A percentile compares a stretch with the other conserved stretches of the same genome.
Conservation (phyloP, 2,113 vertebrate genomes). For the Serinus canaria region DNA sequence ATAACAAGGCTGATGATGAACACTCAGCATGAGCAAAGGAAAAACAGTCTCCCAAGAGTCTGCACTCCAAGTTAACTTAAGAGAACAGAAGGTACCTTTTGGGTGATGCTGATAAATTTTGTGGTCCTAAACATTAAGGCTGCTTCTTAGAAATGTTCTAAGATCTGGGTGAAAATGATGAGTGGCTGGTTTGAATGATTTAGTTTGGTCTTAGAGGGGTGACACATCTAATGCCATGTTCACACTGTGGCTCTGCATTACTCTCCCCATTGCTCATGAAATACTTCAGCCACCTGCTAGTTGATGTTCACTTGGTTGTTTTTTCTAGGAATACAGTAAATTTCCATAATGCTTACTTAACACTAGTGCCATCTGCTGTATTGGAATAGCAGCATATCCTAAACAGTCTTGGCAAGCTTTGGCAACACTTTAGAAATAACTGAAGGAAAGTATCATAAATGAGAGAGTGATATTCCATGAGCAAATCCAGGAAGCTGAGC, state of each 20-base stretch:
- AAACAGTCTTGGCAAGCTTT: conserved; percentile 15
- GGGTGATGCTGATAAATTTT: background rate
- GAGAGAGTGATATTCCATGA: background rate
- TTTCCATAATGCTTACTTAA: conserved; percentile 52
- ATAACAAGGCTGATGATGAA: background rate
- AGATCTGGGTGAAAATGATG: background rate
- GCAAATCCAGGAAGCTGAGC: background rate
- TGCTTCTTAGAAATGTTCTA: background rate
- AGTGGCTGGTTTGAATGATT: background rate
- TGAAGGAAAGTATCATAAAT: background rate
- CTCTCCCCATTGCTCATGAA: background rate
- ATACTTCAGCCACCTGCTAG: conserved; percentile 45
- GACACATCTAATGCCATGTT: background rate
- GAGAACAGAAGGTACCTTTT: background rate
- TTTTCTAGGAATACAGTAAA: conserved; percentile 62
- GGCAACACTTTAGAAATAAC: background rate
- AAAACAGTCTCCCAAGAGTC: background rate
- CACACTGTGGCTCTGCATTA: background rate
- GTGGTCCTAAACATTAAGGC: background rate
- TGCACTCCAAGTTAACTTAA: background rate
- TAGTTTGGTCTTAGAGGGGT: background rate
- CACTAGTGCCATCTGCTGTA: conserved; percentile 70
- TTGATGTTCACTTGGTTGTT: conserved; percentile 37
- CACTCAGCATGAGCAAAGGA: background rate
- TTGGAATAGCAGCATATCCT: conserved; percentile 1